These are phyloP conservation scores for Mesodorylaimus sp. DNA, from an alignment of 2,888 invertebrate species.

Conservation along the genomic window DNA sequence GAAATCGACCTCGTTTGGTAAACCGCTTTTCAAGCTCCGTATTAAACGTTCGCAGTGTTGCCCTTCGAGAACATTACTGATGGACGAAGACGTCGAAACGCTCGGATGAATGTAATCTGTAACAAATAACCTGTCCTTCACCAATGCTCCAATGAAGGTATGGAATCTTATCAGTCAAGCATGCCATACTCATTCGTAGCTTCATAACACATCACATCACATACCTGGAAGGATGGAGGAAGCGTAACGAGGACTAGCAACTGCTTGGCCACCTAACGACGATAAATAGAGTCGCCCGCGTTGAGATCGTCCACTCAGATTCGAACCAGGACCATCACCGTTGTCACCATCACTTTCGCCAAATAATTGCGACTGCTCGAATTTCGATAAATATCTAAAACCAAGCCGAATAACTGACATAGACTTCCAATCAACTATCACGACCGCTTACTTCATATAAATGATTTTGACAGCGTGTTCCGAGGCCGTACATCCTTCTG, in stretches of 20 bases:
- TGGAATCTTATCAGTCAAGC: neutral
- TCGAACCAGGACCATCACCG: slow-evolving; percentile 12
- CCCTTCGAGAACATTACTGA: neutral
- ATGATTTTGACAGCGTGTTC: slow-evolving; percentile 63
- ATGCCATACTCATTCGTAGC: neutral
- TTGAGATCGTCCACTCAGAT: neutral
- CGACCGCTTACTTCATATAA: slow-evolving; percentile 48
- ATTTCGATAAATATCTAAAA: slow-evolving; percentile 20
- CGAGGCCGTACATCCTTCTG: slow-evolving; percentile 69
- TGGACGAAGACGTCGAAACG: neutral
- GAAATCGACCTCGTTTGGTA: slow-evolving; percentile 96
- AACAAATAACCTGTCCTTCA: neutral
- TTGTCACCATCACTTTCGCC: slow-evolving; percentile 19
- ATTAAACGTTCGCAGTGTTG: slow-evolving; percentile 54
- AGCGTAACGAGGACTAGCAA: neutral
- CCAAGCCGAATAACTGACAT: neutral
- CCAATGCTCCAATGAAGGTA: neutral
- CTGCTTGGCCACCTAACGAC: slow-evolving; percentile 2
- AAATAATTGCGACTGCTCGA: slow-evolving; percentile 22
- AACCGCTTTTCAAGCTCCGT: slow-evolving; percentile 74
- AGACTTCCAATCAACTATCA: neutral
- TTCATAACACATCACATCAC: neutral
- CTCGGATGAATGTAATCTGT: neutral
- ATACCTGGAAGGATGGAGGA: neutral
- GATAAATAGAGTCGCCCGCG: neutral